These are phyloP conservation scores for Menura novaehollandiae DNA, from an alignment of 2,113 vertebrate species.

Conservation along the genomic window DNA sequence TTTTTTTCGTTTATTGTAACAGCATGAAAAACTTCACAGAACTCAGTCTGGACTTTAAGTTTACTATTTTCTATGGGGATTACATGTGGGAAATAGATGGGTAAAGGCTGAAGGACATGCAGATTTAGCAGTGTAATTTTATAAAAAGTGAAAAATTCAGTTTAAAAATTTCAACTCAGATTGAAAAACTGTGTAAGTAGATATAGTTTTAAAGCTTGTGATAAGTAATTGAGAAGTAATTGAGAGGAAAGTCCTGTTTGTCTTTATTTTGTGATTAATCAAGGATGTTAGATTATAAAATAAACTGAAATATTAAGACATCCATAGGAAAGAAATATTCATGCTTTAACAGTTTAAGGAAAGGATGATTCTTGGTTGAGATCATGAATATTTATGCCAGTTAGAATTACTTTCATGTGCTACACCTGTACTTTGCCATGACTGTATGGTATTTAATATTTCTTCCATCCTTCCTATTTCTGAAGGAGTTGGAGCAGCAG, in stretches of 20 bases:
- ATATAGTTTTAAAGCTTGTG: neutral
- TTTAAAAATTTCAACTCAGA: neutral
- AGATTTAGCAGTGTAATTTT: neutral
- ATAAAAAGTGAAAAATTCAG: neutral
- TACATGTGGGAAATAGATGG: neutral
- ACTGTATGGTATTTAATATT: neutral
- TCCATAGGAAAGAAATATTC: neutral
- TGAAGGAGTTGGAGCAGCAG: slow-evolving; percentile 92
- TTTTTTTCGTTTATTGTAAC: neutral
- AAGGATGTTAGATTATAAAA: neutral
- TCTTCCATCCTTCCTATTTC: slow-evolving; percentile 5
- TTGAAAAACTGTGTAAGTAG: neutral
- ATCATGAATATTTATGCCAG: neutral
- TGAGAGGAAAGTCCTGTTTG: neutral
- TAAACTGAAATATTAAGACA: neutral
- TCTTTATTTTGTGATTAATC: neutral
- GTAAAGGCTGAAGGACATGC: neutral
- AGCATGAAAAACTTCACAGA: neutral
- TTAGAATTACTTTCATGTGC: neutral
- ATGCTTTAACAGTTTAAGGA: neutral
- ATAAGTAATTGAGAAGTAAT: neutral
- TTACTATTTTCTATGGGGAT: neutral
- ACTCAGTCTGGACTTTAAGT: neutral
- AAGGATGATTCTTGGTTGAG: neutral
- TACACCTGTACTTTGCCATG: neutral